Conservation (phyloP, 1,140 invertebrate genomes). For the Leucophenga varia region DNA sequence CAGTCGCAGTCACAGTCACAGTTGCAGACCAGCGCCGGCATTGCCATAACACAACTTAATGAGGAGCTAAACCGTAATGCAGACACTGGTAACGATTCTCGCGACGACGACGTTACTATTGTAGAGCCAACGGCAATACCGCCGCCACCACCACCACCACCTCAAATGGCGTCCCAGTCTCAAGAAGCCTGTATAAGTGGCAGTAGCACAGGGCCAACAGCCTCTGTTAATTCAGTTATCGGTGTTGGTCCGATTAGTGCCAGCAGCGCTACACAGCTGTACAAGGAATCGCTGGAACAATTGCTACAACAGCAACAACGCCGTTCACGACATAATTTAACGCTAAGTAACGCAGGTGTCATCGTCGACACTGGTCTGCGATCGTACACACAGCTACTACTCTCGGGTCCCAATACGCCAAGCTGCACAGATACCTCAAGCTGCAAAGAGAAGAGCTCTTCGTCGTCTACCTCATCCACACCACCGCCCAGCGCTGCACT, state of each 20-base stretch:
- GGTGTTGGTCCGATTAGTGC: too few species aligned
- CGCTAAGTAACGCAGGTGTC: constrained; percentile 11
- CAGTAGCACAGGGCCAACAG: too few species aligned
- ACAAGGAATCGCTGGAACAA: constrained; percentile 51
- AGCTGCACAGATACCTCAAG: constrained; percentile 31
- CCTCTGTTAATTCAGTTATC: too few species aligned
- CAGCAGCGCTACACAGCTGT: constrained; percentile 33
- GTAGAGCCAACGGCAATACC: constrained; percentile 28
- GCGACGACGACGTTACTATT: constrained; percentile 41
- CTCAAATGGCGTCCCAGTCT: too few species aligned
- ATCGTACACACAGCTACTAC: constrained; percentile 42
- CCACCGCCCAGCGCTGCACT: constrained; percentile 39
- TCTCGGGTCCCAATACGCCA: constrained; percentile 27
- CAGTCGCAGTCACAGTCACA: constrained; percentile 13
- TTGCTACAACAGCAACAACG: constrained; percentile 35
- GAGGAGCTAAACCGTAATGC: background rate
- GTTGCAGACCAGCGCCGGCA: background rate
- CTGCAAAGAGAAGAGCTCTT: constrained; percentile 56
- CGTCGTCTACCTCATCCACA: constrained; percentile 53
- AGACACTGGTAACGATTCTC: background rate
- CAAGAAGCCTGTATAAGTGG: too few species aligned
- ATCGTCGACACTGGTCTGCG: constrained; percentile 36
- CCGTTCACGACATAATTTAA: constrained; percentile 13
- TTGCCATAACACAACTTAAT: constrained; percentile 15
- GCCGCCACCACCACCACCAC: too few species aligned